Evolutionary conservation across 2,888 invertebrate species (phyloP), one percentile per base, ranked within the genome.

Genomic region (Sclerodermus sp.): DNA sequence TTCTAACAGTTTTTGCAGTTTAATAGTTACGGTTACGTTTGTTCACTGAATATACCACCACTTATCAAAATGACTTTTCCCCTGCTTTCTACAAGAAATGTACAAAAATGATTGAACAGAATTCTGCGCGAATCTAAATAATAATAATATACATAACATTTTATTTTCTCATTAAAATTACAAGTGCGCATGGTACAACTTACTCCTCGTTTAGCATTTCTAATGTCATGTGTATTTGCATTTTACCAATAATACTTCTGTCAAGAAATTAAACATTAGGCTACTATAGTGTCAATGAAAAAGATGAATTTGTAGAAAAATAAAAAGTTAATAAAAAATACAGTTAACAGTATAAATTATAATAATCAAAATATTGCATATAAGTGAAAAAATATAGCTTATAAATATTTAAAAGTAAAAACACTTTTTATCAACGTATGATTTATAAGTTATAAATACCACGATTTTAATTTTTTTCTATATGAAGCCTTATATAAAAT

Each of bases 91-190:
- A 29, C 42, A 31, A 10, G 23, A 31, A 49, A 46, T 51, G 57
- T 58, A 54, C 47, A 63, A 65, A 53, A 62, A 48, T 49, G 49
- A 49, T 38, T 39, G 31, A 40, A 50, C 41, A 50, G 47, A 49
- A 23, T 58, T 36, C 49, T 49, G 47, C 49, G 46, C 41, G 42
- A 58, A 57, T 49, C 46, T 61, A 58, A 64, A 55, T 32, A 41
- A 61, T 58, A 64, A n/a, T 8, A 23, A 23, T 23, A 44, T 64
- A 43, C 50, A 58, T 53, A 61, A 51, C 57, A 49, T 44, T 62
- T 45, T 60, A 52, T 55, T 49, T 43, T 48, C 36, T 47, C 45
- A 36, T 40, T 48, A 36, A 36, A 36, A 34, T 45, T 50, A 40
- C 16, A 42, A 30, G 30, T 47, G 45, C 42, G 16, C 23, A 49